Conservation (phyloP, 2,888 invertebrate genomes). For the Syritta pipiens region DNA sequence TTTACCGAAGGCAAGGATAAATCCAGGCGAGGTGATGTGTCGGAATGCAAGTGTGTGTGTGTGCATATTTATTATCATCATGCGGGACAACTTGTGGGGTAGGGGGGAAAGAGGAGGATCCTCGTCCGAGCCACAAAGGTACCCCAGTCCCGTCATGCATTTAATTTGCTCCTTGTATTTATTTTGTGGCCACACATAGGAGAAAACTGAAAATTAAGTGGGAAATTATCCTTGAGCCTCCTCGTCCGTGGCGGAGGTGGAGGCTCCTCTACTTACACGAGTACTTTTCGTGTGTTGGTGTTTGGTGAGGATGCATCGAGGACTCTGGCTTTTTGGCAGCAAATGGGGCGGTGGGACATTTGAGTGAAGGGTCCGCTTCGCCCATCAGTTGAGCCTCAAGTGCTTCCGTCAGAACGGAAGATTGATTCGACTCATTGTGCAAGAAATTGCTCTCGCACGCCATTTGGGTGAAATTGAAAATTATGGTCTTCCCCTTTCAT, state of each 20-base stretch:
- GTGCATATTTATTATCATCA: constrained; percentile 45
- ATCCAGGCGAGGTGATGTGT: constrained; percentile 34
- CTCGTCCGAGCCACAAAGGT: constrained; percentile 23
- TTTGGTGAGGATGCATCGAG: neutral
- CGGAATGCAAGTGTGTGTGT: constrained; percentile 4
- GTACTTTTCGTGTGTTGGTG: neutral
- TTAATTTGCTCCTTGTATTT: constrained; percentile 36
- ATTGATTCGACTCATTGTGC: constrained; percentile 17
- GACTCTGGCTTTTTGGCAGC: neutral
- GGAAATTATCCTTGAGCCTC: constrained; percentile 35
- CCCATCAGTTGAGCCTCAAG: constrained; percentile 3
- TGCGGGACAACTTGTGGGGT: constrained; percentile 35
- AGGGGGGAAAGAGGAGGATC: constrained; percentile 1
- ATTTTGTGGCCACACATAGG: constrained; percentile 25
- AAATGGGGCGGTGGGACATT: neutral
- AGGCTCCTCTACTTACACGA: constrained; percentile 8
- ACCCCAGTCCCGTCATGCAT: constrained; percentile 17
- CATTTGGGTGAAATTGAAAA: constrained; percentile 10
- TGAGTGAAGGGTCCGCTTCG: constrained; percentile 9
- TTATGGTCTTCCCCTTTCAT: neutral
- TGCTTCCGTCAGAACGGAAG: constrained; percentile 12
- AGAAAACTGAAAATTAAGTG: constrained; percentile 46
- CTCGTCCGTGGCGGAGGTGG: neutral
- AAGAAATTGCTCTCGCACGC: constrained; percentile 3
- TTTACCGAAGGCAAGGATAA: constrained; percentile 32